Percentiles rank a stretch among this genome's conserved stretches.
These are phyloP conservation scores for Perodicticus potto DNA, from an alignment of 2,797 vertebrate species.

Conservation along the genomic window DNA sequence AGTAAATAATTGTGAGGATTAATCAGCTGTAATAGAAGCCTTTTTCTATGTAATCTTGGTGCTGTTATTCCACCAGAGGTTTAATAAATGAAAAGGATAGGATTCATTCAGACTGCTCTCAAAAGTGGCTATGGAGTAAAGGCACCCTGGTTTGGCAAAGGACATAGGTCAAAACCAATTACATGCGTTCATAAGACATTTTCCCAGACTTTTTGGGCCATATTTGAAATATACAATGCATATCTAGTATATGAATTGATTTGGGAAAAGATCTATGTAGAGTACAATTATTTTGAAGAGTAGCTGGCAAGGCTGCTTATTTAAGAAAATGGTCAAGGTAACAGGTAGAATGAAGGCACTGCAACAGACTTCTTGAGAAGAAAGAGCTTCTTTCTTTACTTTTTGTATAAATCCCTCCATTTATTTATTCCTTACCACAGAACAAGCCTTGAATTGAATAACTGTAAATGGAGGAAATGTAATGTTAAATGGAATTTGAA, in stretches of 20 bases:
- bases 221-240: neutral
- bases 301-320: neutral
- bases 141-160: neutral
- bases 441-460: neutral
- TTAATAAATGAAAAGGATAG: neutral
- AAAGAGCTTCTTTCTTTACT: neutral
- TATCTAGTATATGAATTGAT: neutral
- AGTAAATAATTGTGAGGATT: slow-evolving; percentile 15
- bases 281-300: neutral
- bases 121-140: neutral
- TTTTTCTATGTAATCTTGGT: neutral
- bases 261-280: neutral
- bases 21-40: neutral
- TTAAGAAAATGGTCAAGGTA: neutral
- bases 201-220: neutral
- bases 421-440: neutral
- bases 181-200: neutral
- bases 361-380: neutral
- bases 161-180: neutral
- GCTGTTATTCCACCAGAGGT: neutral
- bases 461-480: no score
- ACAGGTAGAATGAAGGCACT: neutral
- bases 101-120: neutral
- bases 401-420: neutral
- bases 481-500: no score